Conservation (phyloP, 2,113 vertebrate species). For the Engystomops pustulosus region DNA sequence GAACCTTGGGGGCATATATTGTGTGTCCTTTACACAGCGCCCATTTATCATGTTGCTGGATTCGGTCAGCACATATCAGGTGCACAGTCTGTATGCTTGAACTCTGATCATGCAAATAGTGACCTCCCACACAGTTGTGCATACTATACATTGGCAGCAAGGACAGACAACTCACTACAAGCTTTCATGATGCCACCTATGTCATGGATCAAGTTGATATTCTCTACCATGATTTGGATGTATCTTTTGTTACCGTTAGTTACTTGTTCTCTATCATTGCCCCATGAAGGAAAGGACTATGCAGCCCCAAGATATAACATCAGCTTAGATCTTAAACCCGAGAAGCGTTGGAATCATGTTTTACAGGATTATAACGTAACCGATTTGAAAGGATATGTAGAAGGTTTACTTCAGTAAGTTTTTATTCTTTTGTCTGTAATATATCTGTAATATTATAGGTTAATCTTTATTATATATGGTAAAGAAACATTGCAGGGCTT, state of each 20-base stretch:
- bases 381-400: slow-evolving; percentile 62
- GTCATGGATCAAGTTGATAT: not conserved
- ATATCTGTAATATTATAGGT: no score
- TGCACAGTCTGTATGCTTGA: not conserved
- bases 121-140: not conserved
- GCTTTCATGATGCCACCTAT: slow-evolving; percentile 17
- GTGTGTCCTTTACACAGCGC: not conserved
- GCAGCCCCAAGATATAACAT: slow-evolving; percentile 65
- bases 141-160: not conserved
- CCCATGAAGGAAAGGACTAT: not conserved
- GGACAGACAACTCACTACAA: not conserved
- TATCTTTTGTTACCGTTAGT: not conserved
- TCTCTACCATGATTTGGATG: slow-evolving; percentile 1
- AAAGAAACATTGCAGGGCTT: no score
- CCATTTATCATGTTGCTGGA: not conserved
- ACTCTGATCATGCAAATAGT: slow-evolving; percentile 9
- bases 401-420: slow-evolving; percentile 66
- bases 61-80: not conserved
- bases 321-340: slow-evolving; percentile 71
- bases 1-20: not conserved
- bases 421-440: no score
- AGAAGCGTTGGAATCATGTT: slow-evolving; percentile 71
- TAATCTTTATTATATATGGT: no score
- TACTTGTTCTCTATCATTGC: not conserved
- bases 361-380: slow-evolving; percentile 66